Base-by-base conservation (phyloP, 1,140 invertebrate genomes). In the Episyrphus balteatus region DNA sequence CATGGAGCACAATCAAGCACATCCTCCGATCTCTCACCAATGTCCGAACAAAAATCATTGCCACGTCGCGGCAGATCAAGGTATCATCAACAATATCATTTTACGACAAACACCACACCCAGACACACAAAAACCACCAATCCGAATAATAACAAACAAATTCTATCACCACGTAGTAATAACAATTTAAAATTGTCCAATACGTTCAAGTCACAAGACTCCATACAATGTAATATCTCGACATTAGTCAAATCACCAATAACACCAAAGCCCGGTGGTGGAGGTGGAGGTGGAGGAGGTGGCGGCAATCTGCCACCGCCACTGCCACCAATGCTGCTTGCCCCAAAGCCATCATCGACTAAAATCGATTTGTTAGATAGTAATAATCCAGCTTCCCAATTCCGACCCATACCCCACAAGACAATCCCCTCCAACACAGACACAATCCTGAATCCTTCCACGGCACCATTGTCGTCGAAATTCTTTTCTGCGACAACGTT, bases 31-130 rank as follows among this genome's bases (percentile, higher is more conserved):
- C 78, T 84, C 61, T 84, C 81, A 54, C 82, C 81, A 54, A 82
- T 83, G 79, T 82, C 81, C 53, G 82, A 84, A 66, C 80, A 83
- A 70, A 84, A 84, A 66, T 84, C 82, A 51, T 70, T 84, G 53
- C 79, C 80, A 55, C 72, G 80, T 58, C 74, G 80, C 64, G 79
- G 78, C 65, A 71, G 78, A 61, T 79, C 79, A 64, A 82, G 80
- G 79, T 82, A 76, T 62, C 66, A 68, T 66, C 66, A 68, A 61
- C 65, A 68, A 62, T 65, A 68, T 66, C 61, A 64, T 53, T 68
- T 66, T 68, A 64, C 65, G 54, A 66, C 65, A 56, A 68, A 68
- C 56, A 68, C 66, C 55, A 68, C 66, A 66, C 66, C 66, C 56
- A 60, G 66, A 58, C 66, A 68, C 10, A 46, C 51, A 48, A 53